Evolutionary conservation across 1,140 invertebrate species (phyloP).

Genomic region (Drosophila biarmipes): DNA sequence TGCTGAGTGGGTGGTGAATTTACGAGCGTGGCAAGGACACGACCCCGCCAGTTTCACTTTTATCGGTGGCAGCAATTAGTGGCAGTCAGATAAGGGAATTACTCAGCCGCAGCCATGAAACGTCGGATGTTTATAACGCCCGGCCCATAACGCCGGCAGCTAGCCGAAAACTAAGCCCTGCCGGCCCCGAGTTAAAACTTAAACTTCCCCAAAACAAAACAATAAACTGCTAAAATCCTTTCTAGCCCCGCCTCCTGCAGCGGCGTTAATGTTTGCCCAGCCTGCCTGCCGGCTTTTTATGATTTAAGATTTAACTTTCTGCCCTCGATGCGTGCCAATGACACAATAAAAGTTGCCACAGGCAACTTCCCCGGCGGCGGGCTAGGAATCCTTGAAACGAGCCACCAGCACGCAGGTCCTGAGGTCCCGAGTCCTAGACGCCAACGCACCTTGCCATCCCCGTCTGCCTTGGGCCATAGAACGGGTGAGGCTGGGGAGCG

Average conservation of each 20-base stretch:
- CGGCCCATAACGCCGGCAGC: not conserved
- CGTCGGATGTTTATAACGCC: slow-evolving; percentile 23
- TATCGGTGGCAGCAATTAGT: slow-evolving; percentile 62
- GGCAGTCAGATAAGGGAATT: slow-evolving; percentile 51
- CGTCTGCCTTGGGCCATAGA: slow-evolving; percentile 68
- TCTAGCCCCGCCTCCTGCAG: not conserved
- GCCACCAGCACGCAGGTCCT: slow-evolving; percentile 56
- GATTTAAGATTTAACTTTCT: slow-evolving; percentile 74
- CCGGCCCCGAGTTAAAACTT: slow-evolving; percentile 9
- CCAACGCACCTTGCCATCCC: slow-evolving; percentile 51
- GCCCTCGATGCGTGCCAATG: slow-evolving; percentile 69
- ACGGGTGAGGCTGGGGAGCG: slow-evolving; percentile 27
- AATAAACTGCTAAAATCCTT: slow-evolving; percentile 42
- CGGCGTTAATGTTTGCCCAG: slow-evolving; percentile 9
- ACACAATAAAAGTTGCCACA: slow-evolving; percentile 69
- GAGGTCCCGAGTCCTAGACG: slow-evolving; percentile 53
- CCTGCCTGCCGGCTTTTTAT: slow-evolving; percentile 35
- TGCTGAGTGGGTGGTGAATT: slow-evolving; percentile 1
- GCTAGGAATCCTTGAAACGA: slow-evolving; percentile 62
- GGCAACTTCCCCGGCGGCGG: slow-evolving; percentile 18
- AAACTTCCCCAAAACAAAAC: slow-evolving; percentile 21
- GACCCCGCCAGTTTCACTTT: slow-evolving; percentile 23
- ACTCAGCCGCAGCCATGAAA: slow-evolving; percentile 23
- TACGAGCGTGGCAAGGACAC: slow-evolving; percentile 18
- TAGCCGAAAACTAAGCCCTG: slow-evolving; percentile 11